A percentile compares a stretch with the other conserved stretches of the same genome.
phyloP scores from a whole-genome alignment of 1,140 invertebrate genomes.

The Cyclina sinensis region DNA sequence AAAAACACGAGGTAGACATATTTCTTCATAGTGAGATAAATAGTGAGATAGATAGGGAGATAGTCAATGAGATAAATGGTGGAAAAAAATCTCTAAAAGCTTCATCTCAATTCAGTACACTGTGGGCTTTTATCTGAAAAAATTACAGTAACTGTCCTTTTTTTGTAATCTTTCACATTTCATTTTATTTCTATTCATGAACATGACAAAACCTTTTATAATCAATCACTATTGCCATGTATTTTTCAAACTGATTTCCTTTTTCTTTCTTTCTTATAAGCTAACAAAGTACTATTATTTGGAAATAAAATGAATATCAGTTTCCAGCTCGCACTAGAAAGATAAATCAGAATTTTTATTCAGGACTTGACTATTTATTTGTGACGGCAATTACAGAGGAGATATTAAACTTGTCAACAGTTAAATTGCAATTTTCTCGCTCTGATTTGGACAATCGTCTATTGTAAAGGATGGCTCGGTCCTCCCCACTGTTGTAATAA shows the following conservation, averaged over 20 bases:
- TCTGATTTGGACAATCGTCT: constrained; percentile 13
- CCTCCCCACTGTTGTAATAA: neutral
- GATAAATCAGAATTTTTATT: constrained; percentile 8
- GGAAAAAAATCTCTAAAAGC: too few species aligned
- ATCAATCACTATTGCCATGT: neutral
- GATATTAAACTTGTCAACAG: constrained; percentile 42
- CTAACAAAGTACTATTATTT: constrained; percentile 1
- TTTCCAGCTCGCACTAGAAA: neutral
- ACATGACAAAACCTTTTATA: constrained; percentile 1
- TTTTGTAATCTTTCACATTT: constrained; percentile 3
- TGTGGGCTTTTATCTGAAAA: too few species aligned
- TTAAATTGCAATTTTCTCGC: constrained; percentile 42
- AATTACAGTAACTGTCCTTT: too few species aligned
- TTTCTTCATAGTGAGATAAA: too few species aligned
- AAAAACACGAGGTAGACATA: too few species aligned
- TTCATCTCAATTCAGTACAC: too few species aligned
- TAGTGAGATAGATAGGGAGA: too few species aligned
- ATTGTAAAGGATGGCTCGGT: neutral
- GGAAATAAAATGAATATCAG: constrained; percentile 13
- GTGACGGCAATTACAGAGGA: constrained; percentile 15
- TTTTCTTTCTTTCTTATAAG: neutral
- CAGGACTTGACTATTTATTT: neutral
- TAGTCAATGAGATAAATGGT: too few species aligned
- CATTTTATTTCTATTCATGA: neutral
- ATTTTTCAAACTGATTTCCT: neutral